These are phyloP conservation scores for Lycodopsis pacificus DNA, from an alignment of 2,797 vertebrate species.

Conservation along the genomic window DNA sequence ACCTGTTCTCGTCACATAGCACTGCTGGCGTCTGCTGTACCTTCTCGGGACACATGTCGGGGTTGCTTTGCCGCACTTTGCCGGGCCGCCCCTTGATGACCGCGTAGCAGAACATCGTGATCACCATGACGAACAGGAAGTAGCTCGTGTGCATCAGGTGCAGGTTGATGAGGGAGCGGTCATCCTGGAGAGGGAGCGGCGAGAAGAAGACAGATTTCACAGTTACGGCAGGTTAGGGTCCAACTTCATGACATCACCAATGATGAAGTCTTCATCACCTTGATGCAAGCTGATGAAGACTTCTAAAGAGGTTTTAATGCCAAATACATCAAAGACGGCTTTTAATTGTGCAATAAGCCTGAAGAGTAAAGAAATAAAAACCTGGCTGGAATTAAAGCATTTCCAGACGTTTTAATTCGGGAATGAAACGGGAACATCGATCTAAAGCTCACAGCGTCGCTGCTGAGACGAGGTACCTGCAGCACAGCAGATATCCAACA, in stretches of 20 bases:
- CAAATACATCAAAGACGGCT: background rate
- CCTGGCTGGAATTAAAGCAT: too few species aligned
- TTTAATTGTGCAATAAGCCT: background rate
- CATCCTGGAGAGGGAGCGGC: constrained; percentile 85
- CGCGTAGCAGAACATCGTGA: constrained; percentile 99
- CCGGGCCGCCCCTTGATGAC: constrained; percentile 98
- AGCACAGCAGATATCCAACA: background rate
- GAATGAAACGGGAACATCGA: background rate
- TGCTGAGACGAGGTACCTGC: constrained; percentile 25
- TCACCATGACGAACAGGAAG: constrained; percentile 99
- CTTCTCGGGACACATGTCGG: constrained; percentile 96
- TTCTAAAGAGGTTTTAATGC: background rate
- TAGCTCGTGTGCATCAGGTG: constrained; percentile 99
- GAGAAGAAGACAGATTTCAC: background rate
- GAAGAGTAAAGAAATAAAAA: background rate
- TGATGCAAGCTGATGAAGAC: background rate
- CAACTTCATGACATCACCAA: background rate
- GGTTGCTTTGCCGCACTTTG: constrained; percentile 92
- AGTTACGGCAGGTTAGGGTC: background rate
- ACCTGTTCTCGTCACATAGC: constrained; percentile 69
- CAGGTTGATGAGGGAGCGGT: constrained; percentile 98
- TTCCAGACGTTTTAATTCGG: background rate
- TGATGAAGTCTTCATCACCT: too few species aligned
- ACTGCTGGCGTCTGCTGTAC: constrained; percentile 78
- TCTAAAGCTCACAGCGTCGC: too few species aligned